phyloP scores from a whole-genome alignment of 2,797 vertebrate genomes.

The Spinibarbus caldwelli region DNA sequence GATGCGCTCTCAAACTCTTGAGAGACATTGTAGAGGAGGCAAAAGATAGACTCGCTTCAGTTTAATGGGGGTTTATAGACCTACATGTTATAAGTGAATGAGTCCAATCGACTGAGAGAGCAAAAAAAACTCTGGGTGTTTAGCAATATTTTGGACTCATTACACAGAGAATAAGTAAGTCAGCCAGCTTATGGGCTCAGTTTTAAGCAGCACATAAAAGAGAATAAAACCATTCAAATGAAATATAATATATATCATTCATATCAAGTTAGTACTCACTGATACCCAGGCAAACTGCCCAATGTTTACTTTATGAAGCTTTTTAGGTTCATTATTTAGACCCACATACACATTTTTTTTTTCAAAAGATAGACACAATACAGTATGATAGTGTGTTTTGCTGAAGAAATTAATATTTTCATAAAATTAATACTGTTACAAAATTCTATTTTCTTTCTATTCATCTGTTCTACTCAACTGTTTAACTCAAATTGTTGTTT shows the following conservation, averaged over 20 bases:
- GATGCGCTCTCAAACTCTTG: conserved; percentile 23
- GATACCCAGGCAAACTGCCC: conserved; percentile 2
- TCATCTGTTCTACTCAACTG: too few species aligned
- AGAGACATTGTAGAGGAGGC: conserved; percentile 4
- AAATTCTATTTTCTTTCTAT: too few species aligned
- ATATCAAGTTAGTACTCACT: neutral
- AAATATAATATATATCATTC: conserved; percentile 10
- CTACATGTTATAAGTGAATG: neutral
- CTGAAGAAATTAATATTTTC: too few species aligned
- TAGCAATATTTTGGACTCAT: conserved; percentile 21
- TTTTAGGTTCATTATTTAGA: neutral
- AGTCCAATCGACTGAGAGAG: neutral
- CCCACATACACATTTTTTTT: too few species aligned
- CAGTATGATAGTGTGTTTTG: too few species aligned
- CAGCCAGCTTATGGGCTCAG: neutral
- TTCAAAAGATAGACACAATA: too few species aligned
- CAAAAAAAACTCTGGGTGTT: conserved; percentile 3
- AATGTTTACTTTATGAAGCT: neutral
- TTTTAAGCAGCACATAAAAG: conserved; percentile 27
- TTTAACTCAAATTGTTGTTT: too few species aligned
- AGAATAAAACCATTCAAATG: conserved; percentile 16
- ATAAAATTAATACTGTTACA: too few species aligned
- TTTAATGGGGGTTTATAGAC: conserved; percentile 18
- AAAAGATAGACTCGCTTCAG: conserved; percentile 1
- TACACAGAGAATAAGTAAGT: conserved; percentile 5